These are phyloP conservation scores for Poecilia gillii DNA, from an alignment of 2,797 vertebrate species.

Conservation along the genomic window DNA sequence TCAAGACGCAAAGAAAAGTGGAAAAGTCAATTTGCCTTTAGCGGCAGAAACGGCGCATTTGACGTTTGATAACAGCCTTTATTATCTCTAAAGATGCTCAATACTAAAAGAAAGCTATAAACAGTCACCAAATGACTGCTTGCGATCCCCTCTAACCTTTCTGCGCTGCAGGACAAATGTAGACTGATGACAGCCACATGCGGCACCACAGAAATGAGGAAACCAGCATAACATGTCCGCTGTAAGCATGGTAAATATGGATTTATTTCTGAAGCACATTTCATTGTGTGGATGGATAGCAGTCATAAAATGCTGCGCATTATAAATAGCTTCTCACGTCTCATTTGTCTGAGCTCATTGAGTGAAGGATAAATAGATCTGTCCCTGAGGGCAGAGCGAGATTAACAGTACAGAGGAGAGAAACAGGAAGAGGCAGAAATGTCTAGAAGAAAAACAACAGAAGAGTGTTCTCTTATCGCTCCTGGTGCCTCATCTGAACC, in stretches of 20 bases:
- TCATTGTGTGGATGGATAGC: slow-evolving; percentile 44
- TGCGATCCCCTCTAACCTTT: not conserved
- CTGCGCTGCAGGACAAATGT: not conserved
- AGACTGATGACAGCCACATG: not conserved
- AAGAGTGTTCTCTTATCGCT: not conserved
- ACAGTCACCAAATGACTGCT: not conserved
- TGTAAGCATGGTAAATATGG: slow-evolving; percentile 18
- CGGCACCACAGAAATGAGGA: not conserved
- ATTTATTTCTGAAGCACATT: slow-evolving; percentile 39
- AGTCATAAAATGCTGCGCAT: slow-evolving; percentile 33
- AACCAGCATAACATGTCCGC: not conserved
- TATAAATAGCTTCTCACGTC: slow-evolving; percentile 59
- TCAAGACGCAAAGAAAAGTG: not conserved
- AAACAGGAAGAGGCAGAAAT: slow-evolving; percentile 14
- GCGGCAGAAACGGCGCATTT: not conserved
- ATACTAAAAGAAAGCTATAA: not conserved
- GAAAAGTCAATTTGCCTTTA: not conserved
- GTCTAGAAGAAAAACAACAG: not conserved
- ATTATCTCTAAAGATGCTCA: not conserved
- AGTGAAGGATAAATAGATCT: slow-evolving; percentile 52
- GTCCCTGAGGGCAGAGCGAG: slow-evolving; percentile 43
- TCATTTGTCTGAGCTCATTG: slow-evolving; percentile 56
- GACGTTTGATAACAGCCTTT: not conserved
- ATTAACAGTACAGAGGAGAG: slow-evolving; percentile 38
- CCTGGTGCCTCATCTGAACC: slow-evolving; percentile 79